Base-by-base conservation (phyloP, 2,797 vertebrate genomes). In the Antrozous pallidus region DNA sequence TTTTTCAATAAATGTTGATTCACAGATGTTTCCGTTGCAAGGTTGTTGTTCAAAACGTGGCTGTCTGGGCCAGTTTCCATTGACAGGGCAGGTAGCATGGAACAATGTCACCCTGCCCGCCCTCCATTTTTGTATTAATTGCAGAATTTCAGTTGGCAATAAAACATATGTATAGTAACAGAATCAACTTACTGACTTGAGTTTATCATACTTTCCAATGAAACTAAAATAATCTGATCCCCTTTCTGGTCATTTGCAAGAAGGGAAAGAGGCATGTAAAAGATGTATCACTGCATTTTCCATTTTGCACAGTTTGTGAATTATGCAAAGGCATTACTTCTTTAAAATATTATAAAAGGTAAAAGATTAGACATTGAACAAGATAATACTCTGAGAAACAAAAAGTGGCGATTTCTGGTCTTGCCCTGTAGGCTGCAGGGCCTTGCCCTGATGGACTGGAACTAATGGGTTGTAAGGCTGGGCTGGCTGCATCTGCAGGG, bases 211-310 rank as follows among this genome's bases (percentile, higher is more conserved):
- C 13, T 33, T 65, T n/a, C 61, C 31, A 63, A n/a, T 8, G 61
- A 65, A 65, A 33, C n/a, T 65, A 16, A 58, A 65, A 18, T 65
- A 0, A 65, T 18, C 7, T 8, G 16, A 65, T 58, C 16, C 7
- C 13, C 31, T 33, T 33, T 65, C 61, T 0, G 8, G 61, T 65
- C 31, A 33, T 65, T 65, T 65, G 61, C n/a, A 65, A 65, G 14
- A 65, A 4, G 3, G 3, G 22, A 33, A 80, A 16, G 54, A 38
- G 17, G 45, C 9, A 8, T 20, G 63, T 45, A 31, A 13, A 73
- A 36, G 8, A 9, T 5, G 3, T 2, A 3, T 33, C 33, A 8
- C 16, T 40, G 5, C 0, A 8, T 20, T 31, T 40, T 54, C 28
- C 33, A 33, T 14, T 31, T 8, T 18, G 71, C 42, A 73, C 42